Percentiles rank a stretch among this genome's conserved stretches.
Evolutionary conservation across 1,140 invertebrate species (phyloP).

Genomic region (Aphidius ervi): DNA sequence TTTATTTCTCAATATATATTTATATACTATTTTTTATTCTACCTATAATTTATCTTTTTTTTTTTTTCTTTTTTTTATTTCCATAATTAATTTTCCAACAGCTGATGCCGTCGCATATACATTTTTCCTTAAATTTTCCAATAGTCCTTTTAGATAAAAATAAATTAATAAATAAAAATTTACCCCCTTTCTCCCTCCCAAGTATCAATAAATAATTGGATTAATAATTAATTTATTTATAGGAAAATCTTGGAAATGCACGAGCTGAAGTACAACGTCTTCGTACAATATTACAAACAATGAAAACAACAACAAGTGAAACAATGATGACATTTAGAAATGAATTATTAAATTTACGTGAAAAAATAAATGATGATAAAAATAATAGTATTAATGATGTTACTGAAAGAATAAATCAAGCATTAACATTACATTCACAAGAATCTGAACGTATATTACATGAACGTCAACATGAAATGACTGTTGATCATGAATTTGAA

Average conservation of each 20-base stretch:
- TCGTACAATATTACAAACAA: conserved; percentile 34
- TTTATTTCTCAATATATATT: neutral
- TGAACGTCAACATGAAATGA: conserved; percentile 58
- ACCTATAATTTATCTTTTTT: conserved; percentile 28
- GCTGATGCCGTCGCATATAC: conserved; percentile 50
- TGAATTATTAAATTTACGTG: conserved; percentile 58
- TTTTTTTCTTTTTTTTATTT: no score
- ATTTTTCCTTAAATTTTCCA: neutral
- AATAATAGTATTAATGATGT: conserved; percentile 50
- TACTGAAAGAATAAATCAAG: conserved; percentile 54
- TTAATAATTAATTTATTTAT: conserved; percentile 28
- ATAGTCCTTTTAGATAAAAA: neutral
- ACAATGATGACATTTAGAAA: conserved; percentile 58
- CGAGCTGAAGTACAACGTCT: conserved; percentile 48
- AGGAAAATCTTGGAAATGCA: conserved; percentile 51
- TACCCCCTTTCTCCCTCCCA: no score
- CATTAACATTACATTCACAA: conserved; percentile 53
- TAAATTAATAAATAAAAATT: neutral
- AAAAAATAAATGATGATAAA: conserved; percentile 53
- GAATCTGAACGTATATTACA: conserved; percentile 55
- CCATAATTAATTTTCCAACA: conserved; percentile 43
- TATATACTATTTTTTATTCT: conserved; percentile 8
- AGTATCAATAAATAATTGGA: conserved; percentile 13
- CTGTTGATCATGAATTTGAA: conserved; percentile 64
- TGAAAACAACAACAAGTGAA: conserved; percentile 42